Evolutionary conservation across 2,797 vertebrate species (phyloP), one percentile per base, ranked within the genome.

Genomic region (Gallinago solitaria): DNA sequence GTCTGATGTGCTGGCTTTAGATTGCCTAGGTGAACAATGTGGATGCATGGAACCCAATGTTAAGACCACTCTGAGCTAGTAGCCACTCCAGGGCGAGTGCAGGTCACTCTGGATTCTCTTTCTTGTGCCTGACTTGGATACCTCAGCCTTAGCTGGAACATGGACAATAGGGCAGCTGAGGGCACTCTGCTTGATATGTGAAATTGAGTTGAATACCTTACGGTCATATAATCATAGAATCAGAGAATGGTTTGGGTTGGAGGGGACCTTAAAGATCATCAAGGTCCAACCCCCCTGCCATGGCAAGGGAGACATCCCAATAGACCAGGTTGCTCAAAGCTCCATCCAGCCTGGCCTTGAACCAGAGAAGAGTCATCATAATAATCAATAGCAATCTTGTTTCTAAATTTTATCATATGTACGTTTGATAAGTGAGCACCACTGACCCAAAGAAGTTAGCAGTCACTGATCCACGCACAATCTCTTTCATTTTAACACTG

Each of bases 111-210:
- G 54, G n/a, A 4, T 82, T 50, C 24, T 41, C 47, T 70, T 9
- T 80, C 20, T 23, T 32, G 27, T 48, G 19, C 28, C 25, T n/a
- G 50, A 7, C 33, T 84, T 1, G 2, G 19, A 30, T 9, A 21
- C 5, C 33, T 56, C 32, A 47, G 9, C 39, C 30, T 20, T 20
- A 37, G 35, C 19, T 90, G 54, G 57, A 61, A 12, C 19, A 7
- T 0, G 1, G 21, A 23, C 56, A 33, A 0, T 8, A 35, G 20
- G 16, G 11, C 11, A 74, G 6, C 39, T 50, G 39, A 6, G 20
- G 33, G 0, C 21, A 37, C 23, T n/a, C 10, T 50, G 25, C 24
- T 23, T 11, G 5, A 2, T 25, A 16, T 0, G 0, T n/a, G 48
- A 48, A 77, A 64, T 15, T 10, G 69, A 41, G 21, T 37, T 56